phyloP scores from a whole-genome alignment of 2,113 vertebrate genomes.

The Syngnathus floridae region DNA sequence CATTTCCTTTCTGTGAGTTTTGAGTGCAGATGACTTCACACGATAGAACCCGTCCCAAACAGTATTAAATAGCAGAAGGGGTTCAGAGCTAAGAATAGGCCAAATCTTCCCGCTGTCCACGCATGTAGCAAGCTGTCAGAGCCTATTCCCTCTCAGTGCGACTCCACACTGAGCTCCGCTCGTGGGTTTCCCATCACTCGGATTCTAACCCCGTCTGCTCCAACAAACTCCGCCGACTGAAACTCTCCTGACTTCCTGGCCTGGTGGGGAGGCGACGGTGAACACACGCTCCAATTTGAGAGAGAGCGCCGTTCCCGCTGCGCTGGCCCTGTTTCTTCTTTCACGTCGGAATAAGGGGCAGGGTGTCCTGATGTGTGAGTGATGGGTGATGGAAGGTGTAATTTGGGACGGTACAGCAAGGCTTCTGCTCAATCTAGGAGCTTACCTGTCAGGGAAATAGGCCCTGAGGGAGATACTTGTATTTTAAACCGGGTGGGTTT shows the following conservation, averaged over 20 bases:
- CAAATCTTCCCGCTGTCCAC: conserved; percentile 42
- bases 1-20: not conserved
- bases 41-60: not conserved
- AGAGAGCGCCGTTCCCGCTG: conserved; percentile 43
- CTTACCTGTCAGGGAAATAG: conserved; percentile 11
- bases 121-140: conserved; percentile 58
- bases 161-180: conserved; percentile 46
- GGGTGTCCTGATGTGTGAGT: conserved; percentile 48
- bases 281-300: conserved; percentile 57
- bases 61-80: conserved; percentile 50
- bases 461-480: conserved; percentile 7
- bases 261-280: conserved; percentile 46
- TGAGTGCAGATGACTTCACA: not conserved
- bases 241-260: conserved; percentile 47
- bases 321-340: conserved; percentile 42
- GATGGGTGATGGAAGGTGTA: conserved; percentile 49
- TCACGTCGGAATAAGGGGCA: conserved; percentile 43
- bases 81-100: conserved; percentile 53
- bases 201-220: conserved; percentile 43
- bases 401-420: conserved; percentile 44
- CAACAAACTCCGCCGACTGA: conserved; percentile 37
- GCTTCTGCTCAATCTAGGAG: conserved; percentile 23
- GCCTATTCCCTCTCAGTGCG: conserved; percentile 50
- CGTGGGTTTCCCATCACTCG: conserved; percentile 53
- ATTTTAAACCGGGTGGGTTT: conserved; percentile 1